Evolutionary conservation across 2,113 vertebrate species (phyloP), one percentile per base, ranked within the genome.

Genomic region (Neoarius graeffei): DNA sequence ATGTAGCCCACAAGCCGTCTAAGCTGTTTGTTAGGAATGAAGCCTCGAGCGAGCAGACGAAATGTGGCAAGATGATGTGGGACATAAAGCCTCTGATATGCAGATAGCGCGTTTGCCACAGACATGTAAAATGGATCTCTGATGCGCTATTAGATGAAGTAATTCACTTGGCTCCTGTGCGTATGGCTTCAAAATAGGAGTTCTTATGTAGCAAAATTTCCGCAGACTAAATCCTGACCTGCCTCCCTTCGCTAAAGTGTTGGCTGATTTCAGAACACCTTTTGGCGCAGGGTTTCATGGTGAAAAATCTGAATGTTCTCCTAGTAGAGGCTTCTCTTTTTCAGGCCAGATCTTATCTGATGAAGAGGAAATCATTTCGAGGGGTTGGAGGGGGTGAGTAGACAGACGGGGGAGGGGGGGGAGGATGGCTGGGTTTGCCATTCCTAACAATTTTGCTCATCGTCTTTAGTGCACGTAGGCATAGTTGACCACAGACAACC

Each of bases 11-110:
- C 69, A 88, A 89, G 62, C 86, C 48, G 80, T 92, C 89, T 93
- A 93, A 93, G 90, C 89, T 91, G 89, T 93, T 92, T 92, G 89
- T 91, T 92, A 91, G 89, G 85, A 92, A 66, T 85, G 56, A 89
- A 84, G 90, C 90, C 86, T 85, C 30, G 77, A 57, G 86, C 52
- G 20, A 52, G 57, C 80, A 82, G 80, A 82, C 57, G 10, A 59
- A 82, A 62, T 62, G 67, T 85, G 83, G 50, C 25, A 56, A 8
- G 83, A n/a, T 54, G 81, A 42, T 83, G 54, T 83, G 56, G 15
- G 35, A 64, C 57, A 20, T 35, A 59, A 76, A 83, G 11, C 42
- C 69, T 83, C 67, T 25, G 76, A 86, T 62, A 67, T 81, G 85
- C 62, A 80, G 30, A 86, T 86, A 81, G 10, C 59, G 69, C n/a